A percentile compares a stretch with the other conserved stretches of the same genome.
Evolutionary conservation across 2,888 invertebrate species (phyloP).

Genomic region (Amiota mariae): DNA sequence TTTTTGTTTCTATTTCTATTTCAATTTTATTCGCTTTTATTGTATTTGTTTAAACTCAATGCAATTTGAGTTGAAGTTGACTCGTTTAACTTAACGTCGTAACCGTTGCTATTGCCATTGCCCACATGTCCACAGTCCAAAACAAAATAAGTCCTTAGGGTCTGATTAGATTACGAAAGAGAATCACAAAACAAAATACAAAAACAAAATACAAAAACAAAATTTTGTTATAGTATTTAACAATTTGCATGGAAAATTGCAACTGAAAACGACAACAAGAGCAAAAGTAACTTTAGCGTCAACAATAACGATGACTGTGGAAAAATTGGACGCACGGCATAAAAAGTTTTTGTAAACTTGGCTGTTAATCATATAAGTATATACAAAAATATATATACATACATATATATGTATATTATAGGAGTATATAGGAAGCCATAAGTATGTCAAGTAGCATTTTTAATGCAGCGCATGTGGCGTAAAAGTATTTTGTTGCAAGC

Average conservation of each 20-base stretch:
- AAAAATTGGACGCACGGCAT: background rate
- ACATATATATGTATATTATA: background rate
- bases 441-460: slow-evolving; percentile 40
- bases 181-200: background rate
- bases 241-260: slow-evolving; percentile 35
- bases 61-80: background rate
- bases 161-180: slow-evolving; percentile 34
- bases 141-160: slow-evolving; percentile 36
- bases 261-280: background rate
- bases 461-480: background rate
- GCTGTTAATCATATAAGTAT: background rate
- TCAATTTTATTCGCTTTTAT: background rate
- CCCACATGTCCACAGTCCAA: slow-evolving; percentile 16
- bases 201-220: slow-evolving; percentile 7
- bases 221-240: slow-evolving; percentile 29
- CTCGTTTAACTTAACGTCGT: slow-evolving; percentile 15
- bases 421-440: too few species aligned
- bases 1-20: slow-evolving; percentile 14
- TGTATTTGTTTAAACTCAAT: background rate
- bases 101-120: background rate
- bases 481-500: too few species aligned
- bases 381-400: too few species aligned
- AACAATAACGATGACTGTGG: background rate
- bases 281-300: slow-evolving; percentile 7
- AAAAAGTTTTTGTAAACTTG: background rate